These are phyloP conservation scores for Sarcophaga rosellei DNA, from an alignment of 2,888 invertebrate genomes.

Conservation along the genomic window DNA sequence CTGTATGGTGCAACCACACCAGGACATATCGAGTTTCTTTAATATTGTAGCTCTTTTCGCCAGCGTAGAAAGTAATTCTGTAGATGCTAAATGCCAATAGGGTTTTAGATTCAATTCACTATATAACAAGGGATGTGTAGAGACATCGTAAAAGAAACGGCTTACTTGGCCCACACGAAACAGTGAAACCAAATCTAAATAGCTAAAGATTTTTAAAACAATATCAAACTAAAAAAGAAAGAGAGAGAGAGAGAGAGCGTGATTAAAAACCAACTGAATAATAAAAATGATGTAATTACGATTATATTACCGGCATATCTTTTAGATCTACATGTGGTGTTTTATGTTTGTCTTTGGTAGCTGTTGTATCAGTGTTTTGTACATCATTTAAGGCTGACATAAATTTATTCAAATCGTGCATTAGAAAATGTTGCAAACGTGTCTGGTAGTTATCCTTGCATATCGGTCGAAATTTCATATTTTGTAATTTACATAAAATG, in stretches of 20 bases:
- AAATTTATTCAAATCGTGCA: conserved; percentile 79
- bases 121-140: conserved; percentile 89
- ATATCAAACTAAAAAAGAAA: conserved; percentile 87
- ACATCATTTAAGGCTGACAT: conserved; percentile 70
- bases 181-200: conserved; percentile 90
- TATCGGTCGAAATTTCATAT: conserved; percentile 78
- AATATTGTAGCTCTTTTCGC: conserved; percentile 85
- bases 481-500: conserved; percentile 79
- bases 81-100: conserved; percentile 89
- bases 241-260: not conserved
- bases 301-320: conserved; percentile 80
- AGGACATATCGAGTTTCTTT: conserved; percentile 91
- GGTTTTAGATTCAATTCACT: conserved; percentile 90
- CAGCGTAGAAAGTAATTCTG: conserved; percentile 83
- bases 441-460: conserved; percentile 75
- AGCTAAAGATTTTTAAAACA: conserved; percentile 89
- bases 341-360: conserved; percentile 48
- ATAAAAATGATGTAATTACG: not conserved
- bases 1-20: conserved; percentile 89
- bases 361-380: conserved; percentile 15
- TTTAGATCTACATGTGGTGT: conserved; percentile 71
- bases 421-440: conserved; percentile 78
- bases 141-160: conserved; percentile 87
- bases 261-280: not conserved
- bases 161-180: conserved; percentile 90